Evolutionary conservation across 1,140 invertebrate species (phyloP).

Genomic region (Bombus waltoni): DNA sequence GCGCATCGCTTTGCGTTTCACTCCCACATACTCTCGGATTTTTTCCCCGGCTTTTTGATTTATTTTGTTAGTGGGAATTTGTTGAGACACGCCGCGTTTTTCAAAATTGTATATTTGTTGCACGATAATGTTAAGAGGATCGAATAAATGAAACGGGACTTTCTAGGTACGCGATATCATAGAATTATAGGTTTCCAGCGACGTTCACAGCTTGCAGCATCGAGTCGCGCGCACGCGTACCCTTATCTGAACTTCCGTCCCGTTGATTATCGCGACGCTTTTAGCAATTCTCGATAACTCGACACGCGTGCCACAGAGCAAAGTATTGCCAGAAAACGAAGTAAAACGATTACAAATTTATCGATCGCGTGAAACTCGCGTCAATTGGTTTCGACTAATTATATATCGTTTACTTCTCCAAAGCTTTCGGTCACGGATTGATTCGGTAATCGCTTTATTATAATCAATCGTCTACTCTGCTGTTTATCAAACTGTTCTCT

Average conservation of each 20-base stretch:
- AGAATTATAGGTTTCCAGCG: conserved; percentile 1
- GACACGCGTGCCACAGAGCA: background rate
- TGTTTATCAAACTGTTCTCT: background rate
- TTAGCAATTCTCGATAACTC: conserved; percentile 30
- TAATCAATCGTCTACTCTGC: no score
- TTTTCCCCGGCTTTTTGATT: background rate
- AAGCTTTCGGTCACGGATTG: background rate
- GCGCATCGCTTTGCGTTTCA: background rate
- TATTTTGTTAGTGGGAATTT: background rate
- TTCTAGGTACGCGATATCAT: background rate
- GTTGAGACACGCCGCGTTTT: background rate
- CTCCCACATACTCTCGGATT: background rate
- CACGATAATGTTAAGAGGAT: background rate
- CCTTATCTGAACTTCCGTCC: conserved; percentile 51
- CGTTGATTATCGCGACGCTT: conserved; percentile 39
- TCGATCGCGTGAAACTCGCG: background rate
- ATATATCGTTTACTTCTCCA: background rate
- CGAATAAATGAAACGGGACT: background rate
- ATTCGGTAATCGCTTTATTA: no score
- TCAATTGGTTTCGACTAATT: background rate
- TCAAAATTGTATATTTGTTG: background rate
- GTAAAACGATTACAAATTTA: background rate
- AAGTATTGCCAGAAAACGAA: background rate
- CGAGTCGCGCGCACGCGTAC: background rate
- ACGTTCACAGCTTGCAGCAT: background rate